Evolutionary conservation across 2,888 invertebrate genomes (phyloP), one percentile per base, ranked within the genome.

Genomic region (Athrips mouffetella): DNA sequence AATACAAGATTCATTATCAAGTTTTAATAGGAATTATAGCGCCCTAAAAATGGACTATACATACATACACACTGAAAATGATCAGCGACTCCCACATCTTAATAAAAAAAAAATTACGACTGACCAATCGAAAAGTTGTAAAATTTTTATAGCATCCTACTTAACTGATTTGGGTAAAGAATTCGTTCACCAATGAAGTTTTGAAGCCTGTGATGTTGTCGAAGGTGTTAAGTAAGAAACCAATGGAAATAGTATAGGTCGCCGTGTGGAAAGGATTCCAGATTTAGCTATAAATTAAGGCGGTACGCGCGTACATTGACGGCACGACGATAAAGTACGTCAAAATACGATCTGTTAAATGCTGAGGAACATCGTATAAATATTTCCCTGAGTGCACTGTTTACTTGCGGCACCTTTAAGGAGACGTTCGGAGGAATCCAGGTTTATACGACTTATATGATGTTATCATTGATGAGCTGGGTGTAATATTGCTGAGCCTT

Each of bases 331-430:
- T 76, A 78, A 78, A 77, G 60, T 63, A 72, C 65, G 65, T 71
- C 78, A 73, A 76, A 76, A 77, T 76, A 76, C 75, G 75, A 75
- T 66, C 74, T 74, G 76, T 75, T 72, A 73, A 74, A 73, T 63
- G 72, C 74, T 68, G 53, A 57, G 62, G 65, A 71, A 70, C 70
- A 67, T 61, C 61, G 67, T 60, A 71, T 75, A 75, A 74, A 75
- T 68, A 70, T 67, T 60, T 44, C 18, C 35, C 25, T 40, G 39
- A 29, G 49, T 45, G 31, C 18, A 37, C 33, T 45, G 47, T 45
- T 46, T 46, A 41, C 41, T 30, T 49, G 39, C 37, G 37, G 35
- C 31, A 20, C 10, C 45, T 18, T 44, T 45, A 48, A 35, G 35
- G 35, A 35, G 35, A 35, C 35, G 35, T 18, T 20, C 18, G 20